Base-by-base conservation (phyloP, 1,140 invertebrate species). In the Megathymus violae region DNA sequence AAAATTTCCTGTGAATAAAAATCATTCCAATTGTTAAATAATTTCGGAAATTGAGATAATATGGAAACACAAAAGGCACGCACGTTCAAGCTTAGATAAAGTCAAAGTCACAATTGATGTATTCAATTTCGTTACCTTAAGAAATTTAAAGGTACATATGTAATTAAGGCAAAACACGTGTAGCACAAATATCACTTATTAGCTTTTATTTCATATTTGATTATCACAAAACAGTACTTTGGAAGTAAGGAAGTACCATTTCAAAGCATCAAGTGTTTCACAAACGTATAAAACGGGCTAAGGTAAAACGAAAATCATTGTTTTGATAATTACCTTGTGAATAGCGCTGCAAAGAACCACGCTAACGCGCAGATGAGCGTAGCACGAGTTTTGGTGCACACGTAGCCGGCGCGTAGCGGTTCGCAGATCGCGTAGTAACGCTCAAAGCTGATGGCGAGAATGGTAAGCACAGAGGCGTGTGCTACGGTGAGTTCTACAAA, bases 371-470 rank as follows among this genome's bases (percentile, higher is more conserved):
- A 97, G 47, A 98, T 96, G 41, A 96, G 91, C 2, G 96, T 94
- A 0, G 97, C 97, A 61, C 97, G 92, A 0, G 96, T 94, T 88
- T 97, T 97, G 1, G 97, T 98, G 81, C 97, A 98, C 10, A 97
- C 96, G 87, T 97, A 97, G 69, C 96, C 96, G 0, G 97, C 97
- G 73, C 96, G 94, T 38, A 99, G 89, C 0, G 97, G 98, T 74
- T 97, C 95, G 86, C 97, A 98, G 76, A 99, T 98, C 17, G 97
- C 97, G 88, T 98, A 98, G 91, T 98, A 99, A 4, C 98, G 93
- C 85, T 99, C 98, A 81, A 98, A 97, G 85, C 97, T 97, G 74
- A 97, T 97, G 41, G 97, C 97, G 72, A 99, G 91, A 67, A 99
- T 98, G 9, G 97, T 99, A 17, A 98, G 91, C 0, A 98, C 97